A percentile compares a stretch with the other conserved stretches of the same genome.
These are phyloP conservation scores for Atherinosoma microstoma DNA, from an alignment of 2,797 vertebrate genomes.

Conservation along the genomic window DNA sequence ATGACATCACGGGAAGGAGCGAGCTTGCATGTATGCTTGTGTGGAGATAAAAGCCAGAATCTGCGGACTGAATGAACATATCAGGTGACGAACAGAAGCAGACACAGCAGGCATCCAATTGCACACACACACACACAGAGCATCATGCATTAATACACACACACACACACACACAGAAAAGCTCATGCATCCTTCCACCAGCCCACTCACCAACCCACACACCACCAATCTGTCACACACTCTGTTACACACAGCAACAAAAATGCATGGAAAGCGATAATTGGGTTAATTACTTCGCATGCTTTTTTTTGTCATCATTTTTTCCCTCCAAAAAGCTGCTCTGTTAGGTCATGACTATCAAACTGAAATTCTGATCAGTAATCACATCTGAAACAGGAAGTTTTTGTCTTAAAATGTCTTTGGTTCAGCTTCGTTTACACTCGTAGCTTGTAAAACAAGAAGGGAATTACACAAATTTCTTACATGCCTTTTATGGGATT, in stretches of 20 bases:
- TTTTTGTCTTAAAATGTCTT: too few relatives aligned
- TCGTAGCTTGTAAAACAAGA: too few relatives aligned
- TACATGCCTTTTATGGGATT: too few relatives aligned
- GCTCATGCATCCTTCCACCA: conserved; percentile 1
- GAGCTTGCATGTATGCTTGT: conserved; percentile 21
- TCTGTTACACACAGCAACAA: conserved; percentile 22
- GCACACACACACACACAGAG: neutral
- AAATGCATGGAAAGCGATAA: conserved; percentile 9
- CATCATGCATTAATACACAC: neutral
- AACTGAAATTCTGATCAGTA: too few relatives aligned
- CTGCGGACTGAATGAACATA: conserved; percentile 46
- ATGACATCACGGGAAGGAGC: conserved; percentile 78
- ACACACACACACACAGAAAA: conserved; percentile 11
- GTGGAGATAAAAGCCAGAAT: conserved; percentile 69
- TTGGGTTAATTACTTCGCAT: conserved; percentile 23
- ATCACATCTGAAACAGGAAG: too few relatives aligned
- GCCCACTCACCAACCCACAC: conserved; percentile 18
- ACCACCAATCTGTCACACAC: conserved; percentile 31
- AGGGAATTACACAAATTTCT: too few relatives aligned
- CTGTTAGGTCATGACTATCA: too few relatives aligned
- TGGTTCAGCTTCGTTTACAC: too few relatives aligned
- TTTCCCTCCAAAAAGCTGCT: too few relatives aligned
- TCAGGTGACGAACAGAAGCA: conserved; percentile 59
- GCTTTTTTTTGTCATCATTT: too few relatives aligned
- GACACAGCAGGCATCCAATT: conserved; percentile 30